A percentile compares a stretch with the other conserved stretches of the same genome.
These are phyloP conservation scores for Cecropterus lyciades DNA, from an alignment of 1,140 invertebrate species.

Conservation along the genomic window DNA sequence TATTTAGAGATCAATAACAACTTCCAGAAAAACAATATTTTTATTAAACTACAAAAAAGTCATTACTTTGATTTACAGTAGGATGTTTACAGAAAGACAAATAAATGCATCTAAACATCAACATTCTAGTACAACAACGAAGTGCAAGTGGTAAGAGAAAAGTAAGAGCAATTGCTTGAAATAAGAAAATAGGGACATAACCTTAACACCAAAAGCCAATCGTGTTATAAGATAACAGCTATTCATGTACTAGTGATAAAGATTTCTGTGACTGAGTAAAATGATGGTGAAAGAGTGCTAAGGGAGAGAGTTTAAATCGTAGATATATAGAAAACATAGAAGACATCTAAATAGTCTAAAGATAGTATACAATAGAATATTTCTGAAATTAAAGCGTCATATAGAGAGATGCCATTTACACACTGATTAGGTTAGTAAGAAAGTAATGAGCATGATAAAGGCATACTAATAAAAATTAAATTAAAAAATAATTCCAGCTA, in stretches of 20 bases:
- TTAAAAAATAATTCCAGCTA: slow-evolving; percentile 60
- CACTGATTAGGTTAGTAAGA: slow-evolving; percentile 24
- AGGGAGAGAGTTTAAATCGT: slow-evolving; percentile 7
- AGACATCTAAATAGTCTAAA: slow-evolving; percentile 29
- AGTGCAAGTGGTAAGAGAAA: slow-evolving; percentile 17
- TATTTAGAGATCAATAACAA: not conserved
- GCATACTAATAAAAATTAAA: slow-evolving; percentile 51
- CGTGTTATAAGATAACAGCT: slow-evolving; percentile 24
- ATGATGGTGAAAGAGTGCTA: slow-evolving; percentile 28
- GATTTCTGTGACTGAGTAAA: slow-evolving; percentile 4
- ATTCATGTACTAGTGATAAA: slow-evolving; percentile 18
- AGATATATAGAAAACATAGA: slow-evolving; percentile 18
- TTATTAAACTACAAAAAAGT: too few relatives aligned
- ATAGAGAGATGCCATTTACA: slow-evolving; percentile 30
- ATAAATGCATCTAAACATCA: slow-evolving; percentile 5
- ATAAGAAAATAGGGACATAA: slow-evolving; percentile 5
- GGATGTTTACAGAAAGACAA: not conserved
- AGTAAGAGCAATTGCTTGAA: slow-evolving; percentile 9
- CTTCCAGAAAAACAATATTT: too few relatives aligned
- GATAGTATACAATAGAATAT: slow-evolving; percentile 5
- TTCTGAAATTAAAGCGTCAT: slow-evolving; percentile 20
- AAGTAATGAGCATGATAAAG: slow-evolving; percentile 41
- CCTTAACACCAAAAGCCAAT: slow-evolving; percentile 30
- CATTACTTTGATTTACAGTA: slow-evolving; percentile 3
- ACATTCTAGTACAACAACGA: slow-evolving; percentile 20